A percentile compares a stretch with the other conserved stretches of the same genome.
Evolutionary conservation across 2,797 vertebrate species (phyloP).

Genomic region (Melanotaenia boesemani): DNA sequence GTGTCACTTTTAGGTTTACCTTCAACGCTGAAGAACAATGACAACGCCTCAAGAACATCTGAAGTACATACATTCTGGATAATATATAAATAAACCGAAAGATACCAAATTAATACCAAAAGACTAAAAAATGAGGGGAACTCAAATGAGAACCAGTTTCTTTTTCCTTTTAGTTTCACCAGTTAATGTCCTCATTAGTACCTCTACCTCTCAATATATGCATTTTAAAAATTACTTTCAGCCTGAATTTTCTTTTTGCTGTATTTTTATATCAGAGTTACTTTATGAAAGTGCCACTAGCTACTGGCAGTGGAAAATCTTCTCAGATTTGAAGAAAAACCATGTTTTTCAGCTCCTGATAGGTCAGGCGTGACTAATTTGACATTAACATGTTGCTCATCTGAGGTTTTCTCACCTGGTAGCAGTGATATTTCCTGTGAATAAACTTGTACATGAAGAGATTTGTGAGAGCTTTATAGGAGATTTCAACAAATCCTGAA

Average conservation of each 20-base stretch:
- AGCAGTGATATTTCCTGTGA: conserved; percentile 43
- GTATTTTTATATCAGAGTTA: conserved; percentile 45
- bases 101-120: not conserved
- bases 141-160: not conserved
- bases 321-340: not conserved
- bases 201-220: conserved; percentile 57
- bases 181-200: conserved; percentile 23
- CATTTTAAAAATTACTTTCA: conserved; percentile 4
- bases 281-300: conserved; percentile 58
- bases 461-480: conserved; percentile 45
- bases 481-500: conserved; percentile 11
- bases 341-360: not conserved
- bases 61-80: no score
- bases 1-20: not conserved
- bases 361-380: not conserved
- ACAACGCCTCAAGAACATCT: not conserved
- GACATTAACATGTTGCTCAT: not conserved
- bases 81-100: no score
- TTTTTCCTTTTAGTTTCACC: conserved; percentile 10
- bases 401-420: conserved; percentile 23
- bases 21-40: not conserved
- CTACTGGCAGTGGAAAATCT: conserved; percentile 36
- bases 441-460: conserved; percentile 62
- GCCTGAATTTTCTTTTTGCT: conserved; percentile 25
- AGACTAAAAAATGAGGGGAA: not conserved